These are phyloP conservation scores for Bombus superbus DNA, from an alignment of 1,140 invertebrate species.

Conservation along the genomic window DNA sequence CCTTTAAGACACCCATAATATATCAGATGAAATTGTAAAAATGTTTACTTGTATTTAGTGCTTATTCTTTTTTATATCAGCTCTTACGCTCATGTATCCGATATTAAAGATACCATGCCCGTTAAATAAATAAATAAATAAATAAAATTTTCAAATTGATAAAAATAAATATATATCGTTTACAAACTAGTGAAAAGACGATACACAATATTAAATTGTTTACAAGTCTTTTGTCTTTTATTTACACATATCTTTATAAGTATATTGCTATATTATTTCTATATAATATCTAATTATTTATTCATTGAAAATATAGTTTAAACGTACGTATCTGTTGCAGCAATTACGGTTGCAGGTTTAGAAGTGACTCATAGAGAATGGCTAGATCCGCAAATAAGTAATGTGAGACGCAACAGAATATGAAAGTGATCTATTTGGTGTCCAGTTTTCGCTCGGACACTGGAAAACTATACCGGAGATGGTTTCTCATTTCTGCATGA, in stretches of 20 bases:
- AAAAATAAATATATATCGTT: too few relatives aligned
- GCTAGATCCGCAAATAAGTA: slow-evolving; percentile 42
- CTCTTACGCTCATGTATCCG: too few relatives aligned
- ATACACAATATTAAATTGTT: not conserved
- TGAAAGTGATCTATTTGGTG: slow-evolving; percentile 68
- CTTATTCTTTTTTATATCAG: too few relatives aligned
- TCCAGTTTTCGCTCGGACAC: slow-evolving; percentile 37
- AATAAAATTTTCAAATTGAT: not conserved
- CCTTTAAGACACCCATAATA: too few relatives aligned
- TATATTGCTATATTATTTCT: not conserved
- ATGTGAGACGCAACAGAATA: slow-evolving; percentile 64
- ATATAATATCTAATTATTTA: not conserved
- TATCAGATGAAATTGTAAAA: too few relatives aligned
- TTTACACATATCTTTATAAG: not conserved
- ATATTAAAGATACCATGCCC: too few relatives aligned
- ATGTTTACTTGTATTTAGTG: too few relatives aligned
- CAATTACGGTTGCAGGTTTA: slow-evolving; percentile 43
- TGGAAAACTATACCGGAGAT: not conserved
- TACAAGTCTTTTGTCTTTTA: not conserved
- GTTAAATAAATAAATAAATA: not conserved
- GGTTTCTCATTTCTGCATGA: not conserved
- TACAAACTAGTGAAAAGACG: too few relatives aligned
- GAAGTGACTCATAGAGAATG: slow-evolving; percentile 55
- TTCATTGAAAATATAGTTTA: not conserved
- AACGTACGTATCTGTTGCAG: slow-evolving; percentile 5